Base-by-base conservation (phyloP, 2,888 invertebrate species). In the Corbicula japonica region DNA sequence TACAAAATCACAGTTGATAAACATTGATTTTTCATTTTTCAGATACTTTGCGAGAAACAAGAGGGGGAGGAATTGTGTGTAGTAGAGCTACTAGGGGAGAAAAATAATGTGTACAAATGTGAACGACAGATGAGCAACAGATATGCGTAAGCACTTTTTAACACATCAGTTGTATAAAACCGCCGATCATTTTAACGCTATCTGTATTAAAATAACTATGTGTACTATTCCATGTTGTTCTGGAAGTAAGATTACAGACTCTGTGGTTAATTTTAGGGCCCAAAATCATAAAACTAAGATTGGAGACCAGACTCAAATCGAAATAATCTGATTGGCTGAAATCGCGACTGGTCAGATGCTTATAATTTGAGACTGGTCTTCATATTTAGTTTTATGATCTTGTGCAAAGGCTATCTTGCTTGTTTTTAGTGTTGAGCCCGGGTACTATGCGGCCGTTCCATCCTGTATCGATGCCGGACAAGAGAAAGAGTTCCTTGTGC, bases 401-500 rank as follows among this genome's bases (percentile, higher is more conserved):
- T n/a, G n/a, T n/a, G n/a, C n/a, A n/a, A n/a, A n/a, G n/a, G n/a
- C 5, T 56, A 6, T 26, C 26, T 32, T 35, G 23, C 21, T 60
- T 6, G 10, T 18, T 75, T 58, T 65, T 72, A 79, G 71, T 10
- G 79, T 90, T 1, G 76, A 80, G 34, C 89, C 91, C 1, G 91
- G 91, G 0, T 68, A 83, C 6, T 91, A 91, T 54, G 74, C 88
- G 23, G 76, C 85, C 23, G 69, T 90, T 15, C 90, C 91, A 1
- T 89, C 89, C 10, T 87, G 88, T 10, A 83, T 84, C 6, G 81
- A 88, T 18, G 81, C 80, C 5, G 90, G 88, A 0, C 34, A 56
- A 10, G 89, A 90, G 61, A 86, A 85, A 38, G 87, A 89, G 34
- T 92, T 88, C 76, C 74, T 91, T 4, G 65, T 91, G 1, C 58